A percentile compares a stretch with the other conserved stretches of the same genome.
These are phyloP conservation scores for Stegana nigrithorax DNA, from an alignment of 2,888 invertebrate genomes.

Conservation along the genomic window DNA sequence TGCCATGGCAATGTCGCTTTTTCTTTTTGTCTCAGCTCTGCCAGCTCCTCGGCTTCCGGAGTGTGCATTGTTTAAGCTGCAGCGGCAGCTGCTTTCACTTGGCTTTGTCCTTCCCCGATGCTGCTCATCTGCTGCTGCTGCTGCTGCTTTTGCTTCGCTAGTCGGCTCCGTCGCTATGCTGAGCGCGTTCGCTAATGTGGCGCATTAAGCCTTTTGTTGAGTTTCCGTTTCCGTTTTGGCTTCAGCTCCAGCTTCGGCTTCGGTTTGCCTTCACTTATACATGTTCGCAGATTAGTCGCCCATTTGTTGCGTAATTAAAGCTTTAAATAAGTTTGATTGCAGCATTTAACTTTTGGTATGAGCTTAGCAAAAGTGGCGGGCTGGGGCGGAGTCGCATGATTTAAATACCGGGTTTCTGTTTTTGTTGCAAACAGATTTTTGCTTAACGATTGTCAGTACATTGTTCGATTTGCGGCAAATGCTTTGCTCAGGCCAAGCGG, in stretches of 20 bases:
- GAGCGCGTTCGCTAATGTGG: constrained; percentile 9
- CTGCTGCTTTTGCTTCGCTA: constrained; percentile 17
- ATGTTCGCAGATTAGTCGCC: constrained; percentile 44
- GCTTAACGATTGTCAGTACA: too few species aligned
- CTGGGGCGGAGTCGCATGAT: too few species aligned
- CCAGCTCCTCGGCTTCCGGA: neutral
- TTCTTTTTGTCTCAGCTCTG: constrained; percentile 26
- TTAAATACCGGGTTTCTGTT: too few species aligned
- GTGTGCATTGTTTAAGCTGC: constrained; percentile 2
- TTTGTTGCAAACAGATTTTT: too few species aligned
- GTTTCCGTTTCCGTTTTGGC: constrained; percentile 45
- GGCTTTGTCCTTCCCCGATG: neutral
- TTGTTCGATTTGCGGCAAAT: neutral
- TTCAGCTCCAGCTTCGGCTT: constrained; percentile 41
- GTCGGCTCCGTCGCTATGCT: too few species aligned
- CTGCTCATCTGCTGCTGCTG: neutral
- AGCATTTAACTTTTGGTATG: constrained; percentile 51
- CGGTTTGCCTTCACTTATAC: constrained; percentile 30
- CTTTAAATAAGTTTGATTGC: constrained; percentile 41
- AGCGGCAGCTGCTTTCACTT: neutral
- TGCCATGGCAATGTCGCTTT: constrained; percentile 47
- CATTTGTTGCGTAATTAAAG: constrained; percentile 56
- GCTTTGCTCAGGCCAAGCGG: too few species aligned
- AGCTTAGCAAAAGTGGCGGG: too few species aligned
- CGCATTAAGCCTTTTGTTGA: constrained; percentile 32